Evolutionary conservation across 2,113 vertebrate species (phyloP).

Genomic region (Coptodon rendalli): DNA sequence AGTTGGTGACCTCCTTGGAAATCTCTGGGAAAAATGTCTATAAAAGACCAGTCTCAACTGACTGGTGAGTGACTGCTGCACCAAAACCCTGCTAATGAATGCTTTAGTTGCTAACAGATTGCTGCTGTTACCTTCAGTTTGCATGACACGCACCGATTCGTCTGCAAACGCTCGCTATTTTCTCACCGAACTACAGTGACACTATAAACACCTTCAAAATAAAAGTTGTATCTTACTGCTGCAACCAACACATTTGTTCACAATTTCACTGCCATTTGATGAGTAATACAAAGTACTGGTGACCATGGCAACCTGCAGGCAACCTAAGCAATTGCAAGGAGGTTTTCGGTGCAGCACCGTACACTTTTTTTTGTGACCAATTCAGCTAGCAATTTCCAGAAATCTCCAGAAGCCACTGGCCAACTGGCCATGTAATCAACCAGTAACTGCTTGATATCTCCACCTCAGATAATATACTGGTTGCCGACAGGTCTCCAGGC

Average conservation of each 20-base stretch:
- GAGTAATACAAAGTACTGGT: background rate
- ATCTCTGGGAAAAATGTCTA: background rate
- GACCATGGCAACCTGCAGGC: background rate
- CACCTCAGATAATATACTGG: background rate
- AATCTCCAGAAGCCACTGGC: background rate
- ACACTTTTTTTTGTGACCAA: background rate
- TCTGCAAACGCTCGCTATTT: background rate
- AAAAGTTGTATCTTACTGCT: background rate
- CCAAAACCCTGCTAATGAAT: background rate
- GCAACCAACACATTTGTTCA: background rate
- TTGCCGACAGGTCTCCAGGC: background rate
- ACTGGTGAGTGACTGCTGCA: background rate
- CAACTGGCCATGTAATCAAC: background rate
- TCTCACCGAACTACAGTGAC: background rate
- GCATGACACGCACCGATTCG: fast-evolving
- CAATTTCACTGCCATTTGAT: background rate
- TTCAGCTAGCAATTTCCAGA: background rate
- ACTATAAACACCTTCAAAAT: background rate
- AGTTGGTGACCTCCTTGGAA: background rate
- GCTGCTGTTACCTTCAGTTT: background rate
- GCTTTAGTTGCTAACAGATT: background rate
- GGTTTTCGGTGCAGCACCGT: background rate
- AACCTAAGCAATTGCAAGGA: background rate
- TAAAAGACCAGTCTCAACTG: background rate
- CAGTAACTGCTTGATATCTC: background rate